Evolutionary conservation across 2,888 invertebrate species (phyloP).

Genomic region (Cerastis rubricosa): DNA sequence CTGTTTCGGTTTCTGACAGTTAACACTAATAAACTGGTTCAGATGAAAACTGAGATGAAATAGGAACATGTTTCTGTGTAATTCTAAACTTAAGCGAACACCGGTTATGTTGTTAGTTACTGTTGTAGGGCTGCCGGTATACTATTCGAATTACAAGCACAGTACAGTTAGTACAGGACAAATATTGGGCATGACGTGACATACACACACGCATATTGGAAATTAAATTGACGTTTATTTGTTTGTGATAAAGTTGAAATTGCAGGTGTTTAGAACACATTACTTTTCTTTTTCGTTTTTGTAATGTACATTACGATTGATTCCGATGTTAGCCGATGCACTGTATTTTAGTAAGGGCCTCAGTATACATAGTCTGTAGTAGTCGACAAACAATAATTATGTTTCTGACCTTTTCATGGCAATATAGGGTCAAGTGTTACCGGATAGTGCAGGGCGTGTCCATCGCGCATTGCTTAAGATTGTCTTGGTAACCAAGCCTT

Average conservation of each 20-base stretch:
- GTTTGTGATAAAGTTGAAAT: not conserved
- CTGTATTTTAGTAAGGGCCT: not conserved
- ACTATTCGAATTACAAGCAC: not conserved
- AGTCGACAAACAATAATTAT: not conserved
- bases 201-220: not conserved
- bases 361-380: not conserved
- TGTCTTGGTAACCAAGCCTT: not conserved
- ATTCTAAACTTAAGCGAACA: slow-evolving; percentile 71
- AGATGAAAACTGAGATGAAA: slow-evolving; percentile 83
- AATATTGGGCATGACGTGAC: not conserved
- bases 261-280: not conserved
- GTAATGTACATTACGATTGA: not conserved
- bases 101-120: slow-evolving; percentile 55
- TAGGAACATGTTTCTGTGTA: slow-evolving; percentile 81
- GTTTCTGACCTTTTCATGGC: not conserved
- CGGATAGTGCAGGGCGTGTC: not conserved
- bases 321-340: not conserved
- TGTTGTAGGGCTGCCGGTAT: slow-evolving; percentile 45
- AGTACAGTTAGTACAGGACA: not conserved
- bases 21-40: slow-evolving; percentile 86
- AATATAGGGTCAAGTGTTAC: not conserved
- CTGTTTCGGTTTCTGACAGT: slow-evolving; percentile 83
- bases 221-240: not conserved
- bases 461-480: slow-evolving; percentile 1
- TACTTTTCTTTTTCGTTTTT: not conserved